Evolutionary conservation across 2,888 invertebrate genomes (phyloP).

Genomic region (Sabatieria punctata): DNA sequence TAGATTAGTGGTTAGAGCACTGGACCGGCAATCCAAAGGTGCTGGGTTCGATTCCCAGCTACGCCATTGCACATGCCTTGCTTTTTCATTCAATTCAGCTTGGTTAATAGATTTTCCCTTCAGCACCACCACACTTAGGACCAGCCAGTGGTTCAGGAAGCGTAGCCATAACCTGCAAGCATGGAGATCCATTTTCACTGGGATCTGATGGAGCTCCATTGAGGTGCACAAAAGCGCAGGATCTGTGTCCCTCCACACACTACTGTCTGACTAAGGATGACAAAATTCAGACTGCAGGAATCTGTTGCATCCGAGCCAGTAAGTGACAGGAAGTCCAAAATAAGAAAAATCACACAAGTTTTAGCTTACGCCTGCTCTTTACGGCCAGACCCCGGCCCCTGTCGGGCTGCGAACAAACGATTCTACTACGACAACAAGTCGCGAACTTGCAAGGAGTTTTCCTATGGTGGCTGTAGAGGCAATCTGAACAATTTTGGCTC

Average conservation of each 20-base stretch:
- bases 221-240: not conserved
- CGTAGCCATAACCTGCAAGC: not conserved
- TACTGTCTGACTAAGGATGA: not conserved
- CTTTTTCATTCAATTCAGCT: no score
- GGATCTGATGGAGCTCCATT: not conserved
- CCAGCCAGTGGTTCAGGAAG: no score
- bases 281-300: no score
- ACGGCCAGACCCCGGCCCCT: not conserved
- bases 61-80: no score
- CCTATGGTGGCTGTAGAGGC: not conserved
- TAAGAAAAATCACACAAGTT: no score
- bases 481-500: conserved; percentile 4
- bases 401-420: not conserved
- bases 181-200: not conserved
- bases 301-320: conserved; percentile 3
- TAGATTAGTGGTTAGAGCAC: no score
- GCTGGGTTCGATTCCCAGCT: no score
- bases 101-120: no score
- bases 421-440: not conserved
- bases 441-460: not conserved
- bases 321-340: not conserved
- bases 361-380: not conserved
- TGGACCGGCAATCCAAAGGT: no score
- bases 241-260: conserved; percentile 1
- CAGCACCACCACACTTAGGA: no score